Base-by-base conservation (phyloP, 2,888 invertebrate genomes). In the Augiades crinisus region DNA sequence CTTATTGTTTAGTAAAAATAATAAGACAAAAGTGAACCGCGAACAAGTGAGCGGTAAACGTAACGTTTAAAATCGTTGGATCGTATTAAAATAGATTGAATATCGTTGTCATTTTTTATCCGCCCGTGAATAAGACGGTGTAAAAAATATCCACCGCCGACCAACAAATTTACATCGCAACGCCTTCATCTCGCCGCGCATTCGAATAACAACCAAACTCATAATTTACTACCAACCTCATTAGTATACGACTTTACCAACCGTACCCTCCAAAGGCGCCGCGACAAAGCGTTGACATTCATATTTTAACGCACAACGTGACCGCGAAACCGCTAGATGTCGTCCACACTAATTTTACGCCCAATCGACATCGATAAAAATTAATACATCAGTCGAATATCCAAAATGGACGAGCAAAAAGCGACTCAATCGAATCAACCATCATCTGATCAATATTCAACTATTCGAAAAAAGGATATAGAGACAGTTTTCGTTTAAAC, bases 311-410 rank as follows among this genome's bases (percentile, higher is more conserved):
- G 74, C 79, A 68, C 74, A 79, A 81, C 72, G 78, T 78, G 82
- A 81, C 80, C 79, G 71, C 74, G 66, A 73, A 76, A 79, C 77
- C 79, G 75, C 76, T 78, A 78, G 72, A 75, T 73, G 70, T 69
- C 70, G 67, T 72, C 70, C 66, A 58, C 66, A 83, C 78, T 72
- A 81, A 89, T 89, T 89, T 88, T 78, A 84, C 85, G 83, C 84
- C 78, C 84, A 81, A 86, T 89, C 87, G 75, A 67, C 60, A 72
- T 66, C 63, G 70, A 85, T 87, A 79, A 81, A 81, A 84, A 87
- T 88, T 87, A 85, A 87, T 78, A 85, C 78, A 78, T 88, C 83
- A 84, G 70, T 64, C 62, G 61, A 46, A 59, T 62, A 64, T 47
- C 50, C 45, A 57, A 55, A 65, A 62, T 64, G 67, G 66, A 67